Percentiles rank a stretch among this genome's conserved stretches.
phyloP scores from a whole-genome alignment of 2,797 vertebrate species.

The Esox lucius region DNA sequence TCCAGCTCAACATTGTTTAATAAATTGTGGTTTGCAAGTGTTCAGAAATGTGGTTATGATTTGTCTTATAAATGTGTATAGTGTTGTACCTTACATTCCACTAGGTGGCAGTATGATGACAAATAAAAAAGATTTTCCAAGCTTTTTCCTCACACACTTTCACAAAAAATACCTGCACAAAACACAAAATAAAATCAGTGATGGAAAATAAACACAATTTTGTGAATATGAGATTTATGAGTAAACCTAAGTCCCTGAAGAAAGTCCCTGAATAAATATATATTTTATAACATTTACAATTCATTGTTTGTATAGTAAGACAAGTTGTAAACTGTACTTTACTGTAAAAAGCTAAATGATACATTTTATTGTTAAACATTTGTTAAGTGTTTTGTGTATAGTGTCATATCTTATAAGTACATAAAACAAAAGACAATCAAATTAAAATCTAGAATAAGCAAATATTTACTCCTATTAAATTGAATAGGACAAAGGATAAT shows the following conservation, averaged over 20 bases:
- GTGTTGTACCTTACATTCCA: neutral
- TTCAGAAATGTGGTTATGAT: neutral
- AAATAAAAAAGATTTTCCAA: neutral
- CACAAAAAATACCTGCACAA: neutral
- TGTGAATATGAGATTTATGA: neutral
- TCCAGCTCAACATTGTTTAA: neutral
- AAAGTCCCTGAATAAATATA: too few species aligned
- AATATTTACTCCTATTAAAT: slow-evolving; percentile 11
- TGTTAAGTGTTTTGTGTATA: too few species aligned
- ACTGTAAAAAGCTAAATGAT: too few species aligned
- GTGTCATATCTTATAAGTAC: too few species aligned
- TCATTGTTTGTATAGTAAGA: too few species aligned
- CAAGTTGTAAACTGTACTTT: too few species aligned
- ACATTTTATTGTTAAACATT: too few species aligned
- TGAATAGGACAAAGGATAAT: slow-evolving; percentile 38
- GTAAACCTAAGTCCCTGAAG: too few species aligned
- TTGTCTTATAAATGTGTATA: neutral
- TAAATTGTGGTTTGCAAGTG: neutral
- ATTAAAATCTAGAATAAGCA: neutral
- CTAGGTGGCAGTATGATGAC: neutral
- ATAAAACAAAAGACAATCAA: neutral
- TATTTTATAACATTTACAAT: too few species aligned
- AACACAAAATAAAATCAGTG: neutral
- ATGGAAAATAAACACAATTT: neutral
- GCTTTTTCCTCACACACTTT: neutral